Conservation (phyloP, 2,797 vertebrate genomes). For the Knipowitschia caucasica region DNA sequence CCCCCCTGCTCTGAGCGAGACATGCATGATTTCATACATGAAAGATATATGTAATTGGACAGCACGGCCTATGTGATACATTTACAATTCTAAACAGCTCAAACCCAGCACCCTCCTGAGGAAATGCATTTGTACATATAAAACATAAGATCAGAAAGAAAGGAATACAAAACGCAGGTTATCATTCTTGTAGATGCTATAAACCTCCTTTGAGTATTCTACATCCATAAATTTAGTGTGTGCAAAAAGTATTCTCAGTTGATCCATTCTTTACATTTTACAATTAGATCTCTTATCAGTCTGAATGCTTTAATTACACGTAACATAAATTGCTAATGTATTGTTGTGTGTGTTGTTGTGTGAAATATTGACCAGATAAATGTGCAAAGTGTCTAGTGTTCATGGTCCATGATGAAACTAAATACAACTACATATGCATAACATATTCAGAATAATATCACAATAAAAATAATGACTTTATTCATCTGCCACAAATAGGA, state of each 20-base stretch:
- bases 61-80: slow-evolving; percentile 71
- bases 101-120: slow-evolving; percentile 52
- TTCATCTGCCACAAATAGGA: slow-evolving; percentile 53
- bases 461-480: slow-evolving; percentile 33
- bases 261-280: neutral
- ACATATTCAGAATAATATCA: neutral
- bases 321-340: neutral
- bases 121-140: slow-evolving; percentile 67
- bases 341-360: neutral
- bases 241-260: neutral
- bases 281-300: neutral
- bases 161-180: slow-evolving; percentile 60
- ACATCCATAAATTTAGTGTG: slow-evolving; percentile 20
- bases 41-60: slow-evolving; percentile 85
- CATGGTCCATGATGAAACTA: neutral
- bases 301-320: neutral
- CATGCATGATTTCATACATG: slow-evolving; percentile 83
- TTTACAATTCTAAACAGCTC: slow-evolving; percentile 82
- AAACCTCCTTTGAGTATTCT: slow-evolving; percentile 44
- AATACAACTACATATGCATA: neutral
- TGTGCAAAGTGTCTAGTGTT: neutral
- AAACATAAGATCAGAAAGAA: slow-evolving; percentile 50
- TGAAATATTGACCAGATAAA: neutral
- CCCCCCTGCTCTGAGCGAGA: slow-evolving; percentile 65
- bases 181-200: slow-evolving; percentile 58